Base-by-base conservation (phyloP, 2,113 vertebrate species). In the Artemisiospiza belli region DNA sequence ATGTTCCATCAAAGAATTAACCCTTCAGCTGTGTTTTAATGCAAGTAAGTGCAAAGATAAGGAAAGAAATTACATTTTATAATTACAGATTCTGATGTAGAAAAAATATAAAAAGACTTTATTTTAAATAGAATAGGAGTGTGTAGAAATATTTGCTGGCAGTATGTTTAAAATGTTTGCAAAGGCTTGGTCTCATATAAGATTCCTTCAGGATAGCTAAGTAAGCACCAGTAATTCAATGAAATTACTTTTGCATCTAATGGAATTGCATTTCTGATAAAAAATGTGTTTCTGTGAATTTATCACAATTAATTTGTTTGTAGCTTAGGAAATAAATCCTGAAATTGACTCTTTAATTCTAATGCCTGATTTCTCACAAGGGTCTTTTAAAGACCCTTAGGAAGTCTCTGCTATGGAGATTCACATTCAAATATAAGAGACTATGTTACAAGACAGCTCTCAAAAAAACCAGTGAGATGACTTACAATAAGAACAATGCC, bases 131-230 rank as follows among this genome's bases (percentile, higher is more conserved):
- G 78, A 78, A 81, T 83, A 76, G 15, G 10, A 83, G 4, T 14
- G 25, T 68, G 73, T 76, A 52, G 17, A 83, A 76, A 31, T 52
- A 30, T 67, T 88, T 72, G 19, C 22, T 82, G 91, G 64, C 15
- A 47, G 44, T 62, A 80, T 1, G 2, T 70, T 85, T 82, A 79
- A 90, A 73, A 77, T 6, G 3, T 77, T 86, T 67, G 55, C 35
- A 90, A 82, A 84, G 31, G 15, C n/a, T 92, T 79, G 57, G 20
- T 66, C 78, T 95, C 62, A 83, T 70, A 22, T 55, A 62, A 81
- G 47, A 87, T 84, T 91, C 31, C 39, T 89, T 82, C 51, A 91
- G 82, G 39, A 78, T 83, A 95, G 81, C 63, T 90, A 93, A 91
- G 47, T 31, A 91, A 90, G 24, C 63, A 87, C 37, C 46, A 93